These are phyloP conservation scores for Menidia menidia DNA, from an alignment of 2,797 vertebrate species.

Conservation along the genomic window DNA sequence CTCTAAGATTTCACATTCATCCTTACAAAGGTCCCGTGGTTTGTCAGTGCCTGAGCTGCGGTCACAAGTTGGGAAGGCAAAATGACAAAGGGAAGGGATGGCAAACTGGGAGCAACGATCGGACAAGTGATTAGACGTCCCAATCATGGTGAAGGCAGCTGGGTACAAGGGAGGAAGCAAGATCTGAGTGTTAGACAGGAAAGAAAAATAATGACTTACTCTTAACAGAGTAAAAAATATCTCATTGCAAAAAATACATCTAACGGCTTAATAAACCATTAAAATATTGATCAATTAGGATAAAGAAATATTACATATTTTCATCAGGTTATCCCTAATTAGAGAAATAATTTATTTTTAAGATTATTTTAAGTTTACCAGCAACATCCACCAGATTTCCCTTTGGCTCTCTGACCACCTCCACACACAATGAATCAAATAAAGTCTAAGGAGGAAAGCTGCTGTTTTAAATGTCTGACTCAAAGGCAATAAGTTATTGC, in stretches of 20 bases:
- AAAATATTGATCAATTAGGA: not conserved
- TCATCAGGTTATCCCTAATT: too few species aligned
- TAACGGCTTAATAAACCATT: not conserved
- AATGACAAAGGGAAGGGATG: slow-evolving; percentile 97
- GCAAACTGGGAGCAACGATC: slow-evolving; percentile 98
- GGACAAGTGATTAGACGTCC: slow-evolving; percentile 95
- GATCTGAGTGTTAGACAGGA: not conserved
- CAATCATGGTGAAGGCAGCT: slow-evolving; percentile 99
- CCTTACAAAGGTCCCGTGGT: slow-evolving; percentile 93
- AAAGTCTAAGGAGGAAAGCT: slow-evolving; percentile 13
- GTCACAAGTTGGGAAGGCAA: slow-evolving; percentile 96
- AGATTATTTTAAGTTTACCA: not conserved
- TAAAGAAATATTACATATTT: not conserved
- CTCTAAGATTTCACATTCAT: slow-evolving; percentile 98
- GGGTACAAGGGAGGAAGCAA: slow-evolving; percentile 44
- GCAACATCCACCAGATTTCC: not conserved
- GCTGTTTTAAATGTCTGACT: slow-evolving; percentile 46
- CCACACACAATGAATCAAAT: slow-evolving; percentile 32
- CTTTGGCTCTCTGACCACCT: not conserved
- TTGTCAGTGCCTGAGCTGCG: slow-evolving; percentile 88
- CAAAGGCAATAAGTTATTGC: slow-evolving; percentile 47
- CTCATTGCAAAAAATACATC: not conserved
- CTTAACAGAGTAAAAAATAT: not conserved
- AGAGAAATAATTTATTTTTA: not conserved
- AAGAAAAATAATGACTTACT: too few species aligned